Evolutionary conservation across 1,140 invertebrate genomes (phyloP), one percentile per base, ranked within the genome.

Genomic region (Bombus confusus): DNA sequence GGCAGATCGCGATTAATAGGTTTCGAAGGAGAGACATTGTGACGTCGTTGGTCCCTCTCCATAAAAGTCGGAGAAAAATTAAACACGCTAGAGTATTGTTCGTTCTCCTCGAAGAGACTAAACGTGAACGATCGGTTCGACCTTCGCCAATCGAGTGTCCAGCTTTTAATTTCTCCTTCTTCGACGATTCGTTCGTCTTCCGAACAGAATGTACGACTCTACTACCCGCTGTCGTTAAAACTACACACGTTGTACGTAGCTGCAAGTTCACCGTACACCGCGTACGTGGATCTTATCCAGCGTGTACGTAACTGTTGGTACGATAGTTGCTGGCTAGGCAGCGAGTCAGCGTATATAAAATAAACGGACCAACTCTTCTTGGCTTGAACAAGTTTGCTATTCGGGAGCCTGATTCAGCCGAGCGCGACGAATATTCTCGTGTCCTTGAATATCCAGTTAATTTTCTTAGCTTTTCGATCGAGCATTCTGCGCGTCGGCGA

Each of bases 301-400:
- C 34, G 22, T 37, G 86, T 90, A 92, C 92, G 91, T 93, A 94
- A 95, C 94, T 94, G 94, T 91, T 87, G 91, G 92, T 94, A 94
- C 92, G 94, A 92, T 94, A 94, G 93, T 93, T 94, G 94, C 94
- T 92, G 91, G 89, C 82, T 89, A 78, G 80, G 78, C 69, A 92
- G 88, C 93, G 91, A 95, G 92, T 95, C 94, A 95, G 94, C 94
- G 94, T 94, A 95, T 95, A 95, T 94, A 94, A 94, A 94, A 94
- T 90, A 93, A 93, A 93, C 93, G 92, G 90, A 91, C 91, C 91
- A 88, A 92, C 91, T 93, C 91, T 88, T 91, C 91, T 90, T 88
- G 84, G 87, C 89, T 93, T 89, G 81, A 91, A 93, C 92, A 92
- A 94, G 93, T 92, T 93, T 93, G 90, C 93, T 90, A 91, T 88